Evolutionary conservation across 1,140 invertebrate genomes (phyloP), one percentile per base, ranked within the genome.

Genomic region (Hesperophylax magnus): DNA sequence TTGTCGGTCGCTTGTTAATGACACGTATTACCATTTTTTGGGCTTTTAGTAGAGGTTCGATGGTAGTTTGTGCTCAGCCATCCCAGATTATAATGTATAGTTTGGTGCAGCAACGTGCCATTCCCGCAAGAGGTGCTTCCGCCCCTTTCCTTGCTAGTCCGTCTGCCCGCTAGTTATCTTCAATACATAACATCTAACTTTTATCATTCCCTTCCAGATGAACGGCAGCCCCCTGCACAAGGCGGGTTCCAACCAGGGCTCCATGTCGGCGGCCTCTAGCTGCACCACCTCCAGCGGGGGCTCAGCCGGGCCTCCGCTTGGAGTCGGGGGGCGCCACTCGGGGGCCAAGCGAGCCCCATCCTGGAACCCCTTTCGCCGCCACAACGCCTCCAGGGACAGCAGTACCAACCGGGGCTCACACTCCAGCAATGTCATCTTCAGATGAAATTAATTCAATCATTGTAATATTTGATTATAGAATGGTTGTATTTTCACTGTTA

Each of bases 361-460:
- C 22, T 90, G 89, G 89, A 90, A 90, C 84, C 89, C 89, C 0
- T 90, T 90, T 86, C 84, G 87, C 5, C 81, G 88, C 1, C 75
- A 82, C 81, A 84, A 85, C 80, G 85, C 85, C 27, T 67, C 86
- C 1, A 79, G 86, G 7, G 87, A 86, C 81, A 84, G 80, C 79
- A 86, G 85, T 81, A 85, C 86, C 15, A 86, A 87, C 17, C 82
- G 87, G 18, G 86, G 84, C 7, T 86, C 86, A 3, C 88, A 89
- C 31, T 87, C 86, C 27, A 86, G 84, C 81, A 89, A 89, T 78
- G 87, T 89, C 72, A 88, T 89, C 56, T 89, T 89, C 76, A 86
- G 88, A 86, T 88, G 63, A 84, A 71, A 18, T 17, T 22, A 72
- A 47, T 58, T 58, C 39, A 47, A 47, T 47, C 11, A 47, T 47